These are phyloP conservation scores for Panurus biarmicus DNA, from an alignment of 2,113 vertebrate genomes.

Conservation along the genomic window DNA sequence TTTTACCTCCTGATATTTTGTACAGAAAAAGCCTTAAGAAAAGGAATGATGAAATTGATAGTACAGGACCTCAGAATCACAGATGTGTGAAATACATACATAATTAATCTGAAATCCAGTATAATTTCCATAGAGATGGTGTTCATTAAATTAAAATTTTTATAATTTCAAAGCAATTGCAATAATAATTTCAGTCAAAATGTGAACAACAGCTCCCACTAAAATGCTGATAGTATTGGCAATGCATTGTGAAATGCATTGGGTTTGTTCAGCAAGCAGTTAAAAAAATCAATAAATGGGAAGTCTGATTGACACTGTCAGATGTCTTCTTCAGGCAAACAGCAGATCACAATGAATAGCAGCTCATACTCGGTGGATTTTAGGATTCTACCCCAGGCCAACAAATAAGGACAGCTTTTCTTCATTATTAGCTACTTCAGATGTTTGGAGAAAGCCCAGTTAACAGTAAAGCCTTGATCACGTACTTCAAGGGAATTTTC, in stretches of 20 bases:
- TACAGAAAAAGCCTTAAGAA: slow-evolving; percentile 27
- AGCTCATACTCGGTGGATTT: not conserved
- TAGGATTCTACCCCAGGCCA: not conserved
- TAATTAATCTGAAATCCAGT: slow-evolving; percentile 50
- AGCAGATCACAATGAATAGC: not conserved
- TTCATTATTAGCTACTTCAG: not conserved
- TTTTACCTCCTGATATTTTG: not conserved
- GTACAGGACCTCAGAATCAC: slow-evolving; percentile 25
- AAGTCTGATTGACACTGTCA: slow-evolving; percentile 20
- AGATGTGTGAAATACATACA: slow-evolving; percentile 48
- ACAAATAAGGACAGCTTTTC: not conserved
- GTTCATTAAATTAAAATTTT: slow-evolving; percentile 40
- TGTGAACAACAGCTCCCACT: not conserved
- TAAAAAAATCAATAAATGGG: slow-evolving; percentile 23
- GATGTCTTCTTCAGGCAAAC: slow-evolving; percentile 24
- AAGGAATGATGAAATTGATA: slow-evolving; percentile 25
- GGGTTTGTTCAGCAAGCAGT: slow-evolving; percentile 22
- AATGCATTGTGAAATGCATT: slow-evolving; percentile 1
- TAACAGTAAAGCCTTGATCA: not conserved
- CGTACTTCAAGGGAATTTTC: not conserved
- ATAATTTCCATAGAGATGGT: slow-evolving; percentile 49
- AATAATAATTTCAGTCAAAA: slow-evolving; percentile 46
- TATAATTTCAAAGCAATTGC: slow-evolving; percentile 46
- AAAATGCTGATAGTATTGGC: slow-evolving; percentile 16
- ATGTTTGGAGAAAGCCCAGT: not conserved